phyloP scores from a whole-genome alignment of 1,140 invertebrate genomes.

The Cydia fagiglandana region DNA sequence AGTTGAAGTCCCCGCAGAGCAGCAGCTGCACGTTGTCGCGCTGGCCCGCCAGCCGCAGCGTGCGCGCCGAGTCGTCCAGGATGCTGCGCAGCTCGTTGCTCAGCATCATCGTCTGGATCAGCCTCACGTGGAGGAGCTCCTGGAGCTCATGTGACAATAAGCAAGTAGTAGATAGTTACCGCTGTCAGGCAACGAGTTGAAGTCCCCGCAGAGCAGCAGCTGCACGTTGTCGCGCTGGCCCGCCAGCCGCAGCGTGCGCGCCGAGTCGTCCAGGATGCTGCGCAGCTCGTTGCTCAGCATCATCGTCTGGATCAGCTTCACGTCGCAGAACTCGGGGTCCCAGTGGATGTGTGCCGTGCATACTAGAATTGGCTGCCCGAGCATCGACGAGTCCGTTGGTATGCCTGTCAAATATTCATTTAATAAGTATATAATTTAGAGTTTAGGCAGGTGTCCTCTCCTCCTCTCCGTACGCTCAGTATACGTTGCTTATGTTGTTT shows the following conservation, averaged over 20 bases:
- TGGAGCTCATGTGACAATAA: background rate
- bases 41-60: slow-evolving; percentile 79
- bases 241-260: slow-evolving; percentile 77
- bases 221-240: slow-evolving; percentile 91
- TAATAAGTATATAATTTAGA: background rate
- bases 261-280: slow-evolving; percentile 90
- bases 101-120: slow-evolving; percentile 99
- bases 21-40: slow-evolving; percentile 94
- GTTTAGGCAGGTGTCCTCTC: background rate
- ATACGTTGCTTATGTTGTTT: too few species aligned
- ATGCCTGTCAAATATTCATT: slow-evolving; percentile 77
- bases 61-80: slow-evolving; percentile 87
- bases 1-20: slow-evolving; percentile 99
- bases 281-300: slow-evolving; percentile 97
- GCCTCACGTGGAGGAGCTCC: slow-evolving; percentile 88
- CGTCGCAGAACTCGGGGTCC: slow-evolving; percentile 99
- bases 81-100: slow-evolving; percentile 94
- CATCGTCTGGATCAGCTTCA: slow-evolving; percentile 99
- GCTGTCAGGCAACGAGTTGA: slow-evolving; percentile 99
- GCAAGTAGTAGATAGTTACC: slow-evolving; percentile 80
- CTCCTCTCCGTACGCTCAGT: too few species aligned
- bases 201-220: slow-evolving; percentile 97
- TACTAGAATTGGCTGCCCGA: slow-evolving; percentile 93
- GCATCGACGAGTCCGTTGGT: slow-evolving; percentile 85
- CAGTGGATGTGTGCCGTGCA: slow-evolving; percentile 99